phyloP scores from a whole-genome alignment of 2,113 vertebrate genomes.

The Mesembrinibis cayennensis region DNA sequence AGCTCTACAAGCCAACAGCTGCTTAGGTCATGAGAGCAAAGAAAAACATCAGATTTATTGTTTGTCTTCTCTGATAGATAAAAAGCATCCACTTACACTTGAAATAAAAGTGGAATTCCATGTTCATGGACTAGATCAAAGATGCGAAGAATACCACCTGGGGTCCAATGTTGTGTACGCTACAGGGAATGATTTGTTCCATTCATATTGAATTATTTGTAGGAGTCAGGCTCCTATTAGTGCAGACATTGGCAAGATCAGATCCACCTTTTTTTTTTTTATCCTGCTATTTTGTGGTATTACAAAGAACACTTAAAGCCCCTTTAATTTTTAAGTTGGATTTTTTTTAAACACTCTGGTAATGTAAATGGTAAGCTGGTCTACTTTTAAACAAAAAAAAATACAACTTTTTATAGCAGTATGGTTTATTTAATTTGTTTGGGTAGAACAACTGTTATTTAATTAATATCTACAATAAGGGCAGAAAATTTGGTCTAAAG shows the following conservation, averaged over 20 bases:
- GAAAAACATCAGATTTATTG: not conserved
- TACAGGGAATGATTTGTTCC: not conserved
- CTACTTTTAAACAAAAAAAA: not conserved
- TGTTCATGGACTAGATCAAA: not conserved
- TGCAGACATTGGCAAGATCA: not conserved
- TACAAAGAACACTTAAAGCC: not conserved
- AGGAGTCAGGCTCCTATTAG: not conserved
- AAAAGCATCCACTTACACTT: not conserved
- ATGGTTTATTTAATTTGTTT: not conserved
- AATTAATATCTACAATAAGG: not conserved
- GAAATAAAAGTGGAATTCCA: not conserved
- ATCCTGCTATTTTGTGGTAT: not conserved
- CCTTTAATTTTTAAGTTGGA: not conserved
- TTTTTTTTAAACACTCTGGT: not conserved
- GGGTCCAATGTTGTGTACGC: fast-evolving
- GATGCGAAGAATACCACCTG: not conserved
- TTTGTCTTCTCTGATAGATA: not conserved
- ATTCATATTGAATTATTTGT: not conserved
- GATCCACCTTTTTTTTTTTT: not conserved
- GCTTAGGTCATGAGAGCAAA: not conserved
- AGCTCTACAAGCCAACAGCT: not conserved
- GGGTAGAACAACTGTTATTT: not conserved
- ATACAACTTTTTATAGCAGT: not conserved
- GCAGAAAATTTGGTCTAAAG: not conserved
- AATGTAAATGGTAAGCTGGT: not conserved